Percentiles rank a stretch among this genome's conserved stretches.
Evolutionary conservation across 1,140 invertebrate species (phyloP).

Genomic region (Orchestia grillus): DNA sequence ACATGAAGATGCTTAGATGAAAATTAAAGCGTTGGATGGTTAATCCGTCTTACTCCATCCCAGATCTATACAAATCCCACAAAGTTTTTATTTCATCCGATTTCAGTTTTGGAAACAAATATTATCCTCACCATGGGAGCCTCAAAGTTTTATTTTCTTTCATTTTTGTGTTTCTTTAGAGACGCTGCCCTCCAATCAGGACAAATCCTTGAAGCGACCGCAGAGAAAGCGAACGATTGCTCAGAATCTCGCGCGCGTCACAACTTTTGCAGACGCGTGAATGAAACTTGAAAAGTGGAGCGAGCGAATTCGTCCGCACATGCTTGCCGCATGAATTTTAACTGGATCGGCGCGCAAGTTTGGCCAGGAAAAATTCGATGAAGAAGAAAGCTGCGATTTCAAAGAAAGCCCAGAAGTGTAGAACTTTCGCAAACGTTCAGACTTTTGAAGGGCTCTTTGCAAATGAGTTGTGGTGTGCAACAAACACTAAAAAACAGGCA

Average conservation of each 20-base stretch:
- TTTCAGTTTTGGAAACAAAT: background rate
- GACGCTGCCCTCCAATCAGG: background rate
- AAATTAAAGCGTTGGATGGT: background rate
- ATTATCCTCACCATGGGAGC: background rate
- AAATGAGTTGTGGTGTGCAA: background rate
- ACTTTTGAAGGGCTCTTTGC: background rate
- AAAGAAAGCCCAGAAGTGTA: background rate
- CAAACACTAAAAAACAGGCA: background rate
- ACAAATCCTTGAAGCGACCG: background rate
- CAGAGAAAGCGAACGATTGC: background rate
- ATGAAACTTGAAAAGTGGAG: background rate
- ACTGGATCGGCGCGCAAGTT: background rate
- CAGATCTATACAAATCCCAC: background rate
- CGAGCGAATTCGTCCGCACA: background rate
- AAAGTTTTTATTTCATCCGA: background rate
- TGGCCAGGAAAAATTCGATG: background rate
- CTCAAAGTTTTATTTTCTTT: background rate
- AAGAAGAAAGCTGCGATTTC: background rate
- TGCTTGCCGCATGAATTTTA: background rate
- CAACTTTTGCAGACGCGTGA: background rate
- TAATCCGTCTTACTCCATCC: background rate
- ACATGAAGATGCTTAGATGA: background rate
- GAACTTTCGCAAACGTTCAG: background rate
- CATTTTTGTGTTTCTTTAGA: background rate
- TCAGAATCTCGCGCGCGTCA: background rate